These are phyloP conservation scores for Rosalia funebris DNA, from an alignment of 2,888 invertebrate genomes.

Conservation along the genomic window DNA sequence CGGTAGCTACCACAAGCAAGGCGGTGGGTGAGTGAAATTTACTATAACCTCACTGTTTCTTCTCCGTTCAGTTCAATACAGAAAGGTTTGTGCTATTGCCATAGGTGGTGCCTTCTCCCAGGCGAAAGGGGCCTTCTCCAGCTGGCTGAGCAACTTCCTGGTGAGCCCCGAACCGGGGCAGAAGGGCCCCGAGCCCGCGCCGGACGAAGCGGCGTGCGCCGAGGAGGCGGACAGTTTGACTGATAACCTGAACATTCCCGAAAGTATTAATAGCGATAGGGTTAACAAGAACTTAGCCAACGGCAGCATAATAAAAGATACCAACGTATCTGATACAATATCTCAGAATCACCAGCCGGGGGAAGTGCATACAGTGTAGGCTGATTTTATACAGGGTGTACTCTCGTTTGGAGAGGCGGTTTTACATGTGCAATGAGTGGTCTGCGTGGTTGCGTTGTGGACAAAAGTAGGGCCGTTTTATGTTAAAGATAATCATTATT, in stretches of 20 bases:
- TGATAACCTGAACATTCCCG: constrained; percentile 43
- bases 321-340: constrained; percentile 24
- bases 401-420: too few relatives aligned
- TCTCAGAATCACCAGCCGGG: constrained; percentile 49
- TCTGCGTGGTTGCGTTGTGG: too few relatives aligned
- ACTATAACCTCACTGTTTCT: neutral
- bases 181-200: constrained; percentile 47
- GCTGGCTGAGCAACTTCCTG: constrained; percentile 84
- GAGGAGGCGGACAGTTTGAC: constrained; percentile 36
- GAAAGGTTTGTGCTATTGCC: too few relatives aligned
- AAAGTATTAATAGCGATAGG: constrained; percentile 45
- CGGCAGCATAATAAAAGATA: constrained; percentile 40
- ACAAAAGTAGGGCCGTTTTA: too few relatives aligned
- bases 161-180: constrained; percentile 63
- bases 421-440: too few relatives aligned
- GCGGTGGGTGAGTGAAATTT: constrained; percentile 70
- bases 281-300: constrained; percentile 35
- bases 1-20: constrained; percentile 82
- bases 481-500: too few relatives aligned
- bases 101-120: constrained; percentile 88
- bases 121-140: constrained; percentile 86
- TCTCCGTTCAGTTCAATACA: neutral
- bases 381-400: neutral
- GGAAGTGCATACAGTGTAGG: constrained; percentile 56
- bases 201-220: constrained; percentile 13